A percentile compares a stretch with the other conserved stretches of the same genome.
These are phyloP conservation scores for Apodemia zela DNA, from an alignment of 2,888 invertebrate species.

Conservation along the genomic window DNA sequence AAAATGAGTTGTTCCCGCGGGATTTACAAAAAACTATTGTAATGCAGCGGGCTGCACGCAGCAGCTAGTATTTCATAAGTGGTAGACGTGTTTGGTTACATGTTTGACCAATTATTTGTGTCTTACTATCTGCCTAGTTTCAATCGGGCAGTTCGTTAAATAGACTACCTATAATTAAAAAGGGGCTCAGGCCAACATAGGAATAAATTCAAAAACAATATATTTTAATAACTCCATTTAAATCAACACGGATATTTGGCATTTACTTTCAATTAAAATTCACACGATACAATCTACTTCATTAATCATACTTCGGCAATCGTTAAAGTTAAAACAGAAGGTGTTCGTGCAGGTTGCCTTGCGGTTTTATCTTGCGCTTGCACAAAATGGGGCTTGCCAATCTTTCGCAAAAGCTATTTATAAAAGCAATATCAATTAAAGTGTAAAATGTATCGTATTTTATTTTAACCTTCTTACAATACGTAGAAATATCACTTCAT, in stretches of 20 bases:
- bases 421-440: constrained; percentile 12
- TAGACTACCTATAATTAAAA: no score
- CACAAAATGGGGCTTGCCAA: constrained; percentile 19
- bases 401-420: constrained; percentile 20
- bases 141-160: no score
- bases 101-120: no score
- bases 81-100: no score
- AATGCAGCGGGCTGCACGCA: no score
- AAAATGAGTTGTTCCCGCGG: constrained; percentile 67
- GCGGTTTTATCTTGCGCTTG: constrained; percentile 28
- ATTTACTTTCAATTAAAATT: constrained; percentile 54
- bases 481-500: neutral
- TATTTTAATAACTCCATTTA: constrained; percentile 4
- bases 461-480: neutral
- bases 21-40: no score
- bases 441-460: neutral
- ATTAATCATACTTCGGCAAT: constrained; percentile 54
- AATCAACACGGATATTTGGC: constrained; percentile 28
- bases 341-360: constrained; percentile 40
- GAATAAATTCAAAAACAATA: neutral
- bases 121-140: no score
- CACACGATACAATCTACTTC: constrained; percentile 45
- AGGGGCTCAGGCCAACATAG: no score
- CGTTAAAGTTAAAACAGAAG: constrained; percentile 47
- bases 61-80: no score